Evolutionary conservation across 2,888 invertebrate genomes (phyloP).

Genomic region (Lasioglossum figueresi): DNA sequence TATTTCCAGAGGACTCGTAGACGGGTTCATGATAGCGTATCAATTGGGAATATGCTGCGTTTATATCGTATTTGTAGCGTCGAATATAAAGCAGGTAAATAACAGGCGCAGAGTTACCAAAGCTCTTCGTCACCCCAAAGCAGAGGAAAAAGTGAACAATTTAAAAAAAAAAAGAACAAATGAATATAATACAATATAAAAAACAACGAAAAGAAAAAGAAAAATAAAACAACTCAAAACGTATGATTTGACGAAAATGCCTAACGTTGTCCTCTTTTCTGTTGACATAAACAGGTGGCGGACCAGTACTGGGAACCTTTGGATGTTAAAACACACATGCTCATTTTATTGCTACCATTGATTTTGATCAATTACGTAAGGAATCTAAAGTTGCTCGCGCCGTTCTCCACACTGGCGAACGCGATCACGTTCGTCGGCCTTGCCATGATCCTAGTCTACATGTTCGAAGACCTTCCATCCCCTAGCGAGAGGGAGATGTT

Average conservation of each 20-base stretch:
- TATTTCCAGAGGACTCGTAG: conserved; percentile 86
- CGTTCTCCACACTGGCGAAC: conserved; percentile 94
- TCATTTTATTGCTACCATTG: conserved; percentile 89
- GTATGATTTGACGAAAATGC: background rate
- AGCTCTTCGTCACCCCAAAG: conserved; percentile 1
- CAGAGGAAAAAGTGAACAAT: background rate
- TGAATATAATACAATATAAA: background rate
- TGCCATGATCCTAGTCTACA: conserved; percentile 90
- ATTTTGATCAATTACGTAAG: conserved; percentile 90
- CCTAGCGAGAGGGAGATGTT: conserved; percentile 84
- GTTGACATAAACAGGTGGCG: conserved; percentile 83
- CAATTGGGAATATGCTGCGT: conserved; percentile 96
- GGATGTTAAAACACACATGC: conserved; percentile 88
- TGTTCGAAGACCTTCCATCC: conserved; percentile 87
- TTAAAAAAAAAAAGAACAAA: background rate
- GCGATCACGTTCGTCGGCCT: conserved; percentile 91
- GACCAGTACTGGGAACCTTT: conserved; percentile 83
- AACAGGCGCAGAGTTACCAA: conserved; percentile 37
- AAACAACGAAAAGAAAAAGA: background rate
- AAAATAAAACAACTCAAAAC: background rate
- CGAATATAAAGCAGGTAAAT: conserved; percentile 87
- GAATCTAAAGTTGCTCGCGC: conserved; percentile 92
- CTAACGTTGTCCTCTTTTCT: conserved; percentile 27
- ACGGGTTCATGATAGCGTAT: conserved; percentile 90
- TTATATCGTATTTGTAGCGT: conserved; percentile 92